Evolutionary conservation across 2,888 invertebrate species (phyloP).

Genomic region (Andrena haemorrhoa): DNA sequence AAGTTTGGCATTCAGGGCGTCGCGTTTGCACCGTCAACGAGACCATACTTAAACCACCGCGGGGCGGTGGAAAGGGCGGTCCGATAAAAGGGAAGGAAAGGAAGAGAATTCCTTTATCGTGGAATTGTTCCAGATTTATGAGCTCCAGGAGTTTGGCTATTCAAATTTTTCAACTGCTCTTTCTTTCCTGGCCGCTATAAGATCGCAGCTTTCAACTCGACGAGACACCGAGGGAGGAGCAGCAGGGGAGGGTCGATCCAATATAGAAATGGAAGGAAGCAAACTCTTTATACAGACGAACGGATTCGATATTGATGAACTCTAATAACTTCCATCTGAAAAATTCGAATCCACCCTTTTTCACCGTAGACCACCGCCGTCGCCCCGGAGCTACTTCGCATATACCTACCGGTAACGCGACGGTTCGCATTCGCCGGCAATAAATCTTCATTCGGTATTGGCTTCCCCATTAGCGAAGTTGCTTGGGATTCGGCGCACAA

Average conservation of each 20-base stretch:
- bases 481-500: conserved; percentile 6
- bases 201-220: conserved; percentile 60
- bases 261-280: conserved; percentile 70
- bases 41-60: conserved; percentile 55
- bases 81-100: conserved; percentile 59
- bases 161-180: conserved; percentile 73
- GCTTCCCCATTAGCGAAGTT: conserved; percentile 42
- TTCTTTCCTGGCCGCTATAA: conserved; percentile 64
- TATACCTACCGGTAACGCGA: conserved; percentile 16
- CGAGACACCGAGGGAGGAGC: conserved; percentile 40
- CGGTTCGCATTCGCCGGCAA: conserved; percentile 20
- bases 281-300: conserved; percentile 58
- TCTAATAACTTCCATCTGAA: conserved; percentile 65
- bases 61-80: conserved; percentile 39
- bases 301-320: conserved; percentile 67
- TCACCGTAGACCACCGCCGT: neutral
- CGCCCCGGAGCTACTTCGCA: neutral
- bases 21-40: conserved; percentile 40
- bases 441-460: conserved; percentile 45
- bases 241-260: conserved; percentile 57
- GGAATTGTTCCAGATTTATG: conserved; percentile 75
- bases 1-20: conserved; percentile 45
- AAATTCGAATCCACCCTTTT: conserved; percentile 57
- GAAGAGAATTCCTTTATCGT: conserved; percentile 69
- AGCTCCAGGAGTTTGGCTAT: conserved; percentile 72